phyloP scores from a whole-genome alignment of 2,888 invertebrate species.

The Aporophyla lueneburgensis region DNA sequence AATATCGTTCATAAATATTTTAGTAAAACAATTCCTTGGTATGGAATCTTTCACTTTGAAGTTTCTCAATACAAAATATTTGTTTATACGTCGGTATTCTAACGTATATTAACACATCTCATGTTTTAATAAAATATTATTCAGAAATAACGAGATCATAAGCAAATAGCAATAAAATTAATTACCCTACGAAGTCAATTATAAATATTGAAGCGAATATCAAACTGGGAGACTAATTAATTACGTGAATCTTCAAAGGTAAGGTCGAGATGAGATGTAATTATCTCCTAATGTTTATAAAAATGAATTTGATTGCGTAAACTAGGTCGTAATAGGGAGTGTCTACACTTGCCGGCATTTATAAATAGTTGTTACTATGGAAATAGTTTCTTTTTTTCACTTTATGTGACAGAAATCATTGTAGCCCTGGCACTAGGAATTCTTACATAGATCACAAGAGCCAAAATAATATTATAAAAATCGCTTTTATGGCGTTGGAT shows the following conservation, averaged over 20 bases:
- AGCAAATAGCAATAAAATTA: conserved; percentile 66
- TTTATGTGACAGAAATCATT: no score
- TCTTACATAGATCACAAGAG: no score
- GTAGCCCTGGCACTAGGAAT: no score
- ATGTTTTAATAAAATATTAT: conserved; percentile 55
- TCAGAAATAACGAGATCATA: conserved; percentile 55
- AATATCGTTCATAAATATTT: conserved; percentile 24
- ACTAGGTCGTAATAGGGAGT: conserved; percentile 37
- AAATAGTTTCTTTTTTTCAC: no score
- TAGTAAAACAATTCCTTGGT: conserved; percentile 7
- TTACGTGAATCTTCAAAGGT: conserved; percentile 78
- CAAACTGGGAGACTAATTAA: conserved; percentile 74
- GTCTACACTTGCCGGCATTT: background rate
- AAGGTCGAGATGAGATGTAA: conserved; percentile 67
- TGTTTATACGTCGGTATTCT: conserved; percentile 20
- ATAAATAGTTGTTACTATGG: background rate
- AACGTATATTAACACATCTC: conserved; percentile 24
- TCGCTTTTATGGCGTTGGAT: conserved; percentile 8
- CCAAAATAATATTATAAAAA: no score
- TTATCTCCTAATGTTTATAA: conserved; percentile 70
- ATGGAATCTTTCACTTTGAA: conserved; percentile 32
- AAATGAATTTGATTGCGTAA: conserved; percentile 65
- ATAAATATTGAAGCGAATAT: conserved; percentile 70
- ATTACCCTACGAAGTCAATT: conserved; percentile 67
- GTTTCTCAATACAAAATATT: conserved; percentile 28